These are phyloP conservation scores for Mormyrus hasselquistii DNA, from an alignment of 2,797 vertebrate genomes.

Conservation along the genomic window DNA sequence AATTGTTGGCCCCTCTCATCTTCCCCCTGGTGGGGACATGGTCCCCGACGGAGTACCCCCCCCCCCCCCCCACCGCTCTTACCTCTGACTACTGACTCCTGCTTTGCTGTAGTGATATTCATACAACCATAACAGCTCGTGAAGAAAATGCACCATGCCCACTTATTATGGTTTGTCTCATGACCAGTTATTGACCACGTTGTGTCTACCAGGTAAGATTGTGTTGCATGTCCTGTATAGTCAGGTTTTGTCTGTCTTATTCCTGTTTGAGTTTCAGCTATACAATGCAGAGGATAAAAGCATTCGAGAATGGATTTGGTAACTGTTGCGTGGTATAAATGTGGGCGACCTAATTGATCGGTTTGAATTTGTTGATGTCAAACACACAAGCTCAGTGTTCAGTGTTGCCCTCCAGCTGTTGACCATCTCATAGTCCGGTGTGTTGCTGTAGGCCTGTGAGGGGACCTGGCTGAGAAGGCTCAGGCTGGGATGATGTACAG, in stretches of 20 bases:
- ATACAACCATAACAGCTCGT: background rate
- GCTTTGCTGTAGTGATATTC: background rate
- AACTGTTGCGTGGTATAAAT: background rate
- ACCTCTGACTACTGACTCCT: background rate
- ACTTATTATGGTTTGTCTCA: background rate
- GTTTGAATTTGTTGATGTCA: background rate
- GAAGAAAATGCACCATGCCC: background rate
- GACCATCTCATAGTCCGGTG: background rate
- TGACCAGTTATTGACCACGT: background rate
- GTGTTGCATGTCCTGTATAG: background rate
- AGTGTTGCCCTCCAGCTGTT: background rate
- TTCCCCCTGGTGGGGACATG: slow-evolving; percentile 47
- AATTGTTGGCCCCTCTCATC: slow-evolving; percentile 25
- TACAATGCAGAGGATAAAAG: background rate
- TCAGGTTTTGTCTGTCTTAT: background rate
- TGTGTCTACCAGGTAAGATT: background rate
- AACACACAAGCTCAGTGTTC: background rate
- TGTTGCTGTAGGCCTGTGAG: background rate
- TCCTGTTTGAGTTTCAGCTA: background rate
- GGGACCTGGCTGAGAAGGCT: background rate
- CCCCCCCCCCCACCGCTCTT: background rate
- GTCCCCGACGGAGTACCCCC: background rate
- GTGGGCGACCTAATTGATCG: background rate
- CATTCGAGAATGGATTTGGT: background rate
- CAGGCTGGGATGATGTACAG: background rate